Conservation (phyloP, 2,888 invertebrate genomes). For the Ophioninae sp. region DNA sequence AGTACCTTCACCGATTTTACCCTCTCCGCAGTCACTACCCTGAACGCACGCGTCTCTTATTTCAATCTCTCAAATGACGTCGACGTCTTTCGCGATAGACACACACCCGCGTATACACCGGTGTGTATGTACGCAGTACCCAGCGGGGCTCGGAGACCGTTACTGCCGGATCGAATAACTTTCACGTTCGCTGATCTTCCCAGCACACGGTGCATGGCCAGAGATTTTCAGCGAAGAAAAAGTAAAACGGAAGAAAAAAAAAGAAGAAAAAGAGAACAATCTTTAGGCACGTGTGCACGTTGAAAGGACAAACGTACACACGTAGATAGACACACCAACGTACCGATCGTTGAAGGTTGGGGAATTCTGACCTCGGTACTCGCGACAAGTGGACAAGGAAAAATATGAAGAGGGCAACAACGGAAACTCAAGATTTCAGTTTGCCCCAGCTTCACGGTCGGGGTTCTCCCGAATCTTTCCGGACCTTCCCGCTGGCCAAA, state of each 20-base stretch:
- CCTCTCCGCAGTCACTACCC: neutral
- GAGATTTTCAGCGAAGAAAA: conserved; percentile 34
- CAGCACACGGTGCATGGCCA: conserved; percentile 40
- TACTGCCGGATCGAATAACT: conserved; percentile 51
- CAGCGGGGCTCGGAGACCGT: conserved; percentile 4
- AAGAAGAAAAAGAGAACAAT: conserved; percentile 19
- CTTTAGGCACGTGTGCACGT: neutral
- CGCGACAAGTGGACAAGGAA: conserved; percentile 59
- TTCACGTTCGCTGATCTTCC: conserved; percentile 51
- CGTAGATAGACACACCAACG: neutral
- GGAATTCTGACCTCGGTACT: conserved; percentile 45
- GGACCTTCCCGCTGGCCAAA: conserved; percentile 40
- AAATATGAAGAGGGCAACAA: conserved; percentile 60
- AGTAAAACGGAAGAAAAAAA: conserved; percentile 8
- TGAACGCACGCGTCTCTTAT: conserved; percentile 65
- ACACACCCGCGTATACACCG: neutral
- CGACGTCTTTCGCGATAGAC: conserved; percentile 42
- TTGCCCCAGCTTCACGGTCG: conserved; percentile 47
- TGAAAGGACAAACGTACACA: neutral
- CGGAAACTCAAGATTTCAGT: conserved; percentile 61
- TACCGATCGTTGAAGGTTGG: conserved; percentile 12
- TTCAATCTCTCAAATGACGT: conserved; percentile 59
- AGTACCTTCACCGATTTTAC: conserved; percentile 36
- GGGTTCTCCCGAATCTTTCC: conserved; percentile 58
- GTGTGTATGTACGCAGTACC: neutral